Base-by-base conservation (phyloP, 2,113 vertebrate genomes). In the Oriolus oriolus region DNA sequence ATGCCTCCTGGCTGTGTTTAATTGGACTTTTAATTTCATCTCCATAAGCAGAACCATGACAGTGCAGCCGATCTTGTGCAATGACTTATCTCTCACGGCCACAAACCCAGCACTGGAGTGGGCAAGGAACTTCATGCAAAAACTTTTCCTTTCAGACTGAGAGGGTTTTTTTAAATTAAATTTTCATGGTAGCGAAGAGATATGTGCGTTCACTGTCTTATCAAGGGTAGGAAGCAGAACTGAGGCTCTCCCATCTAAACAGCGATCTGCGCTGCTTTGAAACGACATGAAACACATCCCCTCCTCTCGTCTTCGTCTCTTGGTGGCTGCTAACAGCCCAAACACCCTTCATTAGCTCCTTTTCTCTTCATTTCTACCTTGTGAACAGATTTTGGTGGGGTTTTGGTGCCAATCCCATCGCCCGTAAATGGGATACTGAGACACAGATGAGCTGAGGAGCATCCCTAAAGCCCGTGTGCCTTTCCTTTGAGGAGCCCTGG, bases 21-120 rank as follows among this genome's bases (percentile, higher is more conserved):
- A 84, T 33, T 91, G 80, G 54, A 93, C 68, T 91, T 81, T 81
- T 54, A 87, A 74, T 89, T 87, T 87, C 89, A 91, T 81, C 69
- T 89, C 75, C 64, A 68, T n/a, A n/a, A 82, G 64, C 84, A 81
- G 77, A 93, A 47, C 56, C 47, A 66, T 5, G 47, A 18, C 2
- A 0, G 30, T 12, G 60, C 60, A 89, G 61, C 64, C 0, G 9
- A 53, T 91, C 69, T 66, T 23, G 27, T 16, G 37, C 8, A 75
- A 87, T 50, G 52, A 81, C 26, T 90, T 79, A 49, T 75, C 78
- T 76, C 49, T 50, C 45, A 7, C 12, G 39, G 70, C 53, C 89
- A 96, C 64, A 87, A 37, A 92, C 59, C 6, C 70, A 79, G 27
- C 52, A 17, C 35, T 59, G 61, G 26, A 65, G 65, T 76, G 31